Percentiles rank a stretch among this genome's conserved stretches.
These are phyloP conservation scores for Lydus trimaculatus DNA, from an alignment of 2,888 invertebrate genomes.

Conservation along the genomic window DNA sequence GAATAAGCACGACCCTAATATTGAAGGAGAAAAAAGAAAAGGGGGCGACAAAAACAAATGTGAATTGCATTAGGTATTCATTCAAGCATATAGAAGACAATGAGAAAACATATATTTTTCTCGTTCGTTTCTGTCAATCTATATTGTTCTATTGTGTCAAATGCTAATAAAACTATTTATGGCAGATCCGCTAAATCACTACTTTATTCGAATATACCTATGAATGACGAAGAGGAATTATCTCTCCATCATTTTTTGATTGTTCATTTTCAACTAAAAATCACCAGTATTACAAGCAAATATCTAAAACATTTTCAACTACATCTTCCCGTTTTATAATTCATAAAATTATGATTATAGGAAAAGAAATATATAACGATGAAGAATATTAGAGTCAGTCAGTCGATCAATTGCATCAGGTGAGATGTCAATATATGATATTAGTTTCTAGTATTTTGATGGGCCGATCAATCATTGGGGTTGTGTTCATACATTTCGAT, in stretches of 20 bases:
- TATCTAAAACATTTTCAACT: background rate
- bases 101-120: conserved; percentile 45
- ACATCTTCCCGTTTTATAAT: background rate
- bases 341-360: background rate
- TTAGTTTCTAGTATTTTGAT: conserved; percentile 36
- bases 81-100: conserved; percentile 53
- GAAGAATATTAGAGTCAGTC: background rate
- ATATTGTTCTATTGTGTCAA: conserved; percentile 39
- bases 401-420: conserved; percentile 23
- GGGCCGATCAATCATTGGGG: conserved; percentile 45
- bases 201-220: conserved; percentile 27
- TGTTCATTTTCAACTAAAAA: background rate
- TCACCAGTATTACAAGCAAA: background rate
- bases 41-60: conserved; percentile 61
- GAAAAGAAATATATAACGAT: background rate
- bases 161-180: conserved; percentile 49
- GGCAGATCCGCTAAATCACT: conserved; percentile 42
- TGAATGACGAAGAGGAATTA: background rate
- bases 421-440: conserved; percentile 33
- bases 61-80: conserved; percentile 61
- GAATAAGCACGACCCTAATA: conserved; percentile 55
- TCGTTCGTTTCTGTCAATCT: conserved; percentile 46
- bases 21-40: conserved; percentile 39
- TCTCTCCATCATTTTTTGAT: background rate
- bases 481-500: conserved; percentile 40